Base-by-base conservation (phyloP, 2,797 vertebrate genomes). In the Megaceryle alcyon region DNA sequence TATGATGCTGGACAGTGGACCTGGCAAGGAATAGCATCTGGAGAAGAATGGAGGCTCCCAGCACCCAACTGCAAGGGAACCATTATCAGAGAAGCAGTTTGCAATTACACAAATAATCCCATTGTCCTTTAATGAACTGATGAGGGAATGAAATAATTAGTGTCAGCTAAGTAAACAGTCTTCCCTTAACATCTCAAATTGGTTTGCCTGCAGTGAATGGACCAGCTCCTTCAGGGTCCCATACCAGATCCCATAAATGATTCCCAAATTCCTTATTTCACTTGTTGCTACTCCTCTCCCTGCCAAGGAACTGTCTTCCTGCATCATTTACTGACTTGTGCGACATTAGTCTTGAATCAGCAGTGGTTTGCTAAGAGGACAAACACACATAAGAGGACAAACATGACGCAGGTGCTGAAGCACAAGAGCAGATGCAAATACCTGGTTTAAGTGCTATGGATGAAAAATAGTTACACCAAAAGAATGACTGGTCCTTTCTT, bases 1-100 rank as follows among this genome's bases (percentile, higher is more conserved):
- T 7, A 4, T 0, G 3, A 9, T 16, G 14, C 11, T 49, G 37
- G 48, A 48, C 61, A 54, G 59, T 0, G 5, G 5, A 64, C 4
- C 53, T 9, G 43, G 54, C 31, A 56, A 56, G 49, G 44, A 70
- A 51, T 12, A 23, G 39, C 12, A 68, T 31, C 54, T 63, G 75
- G 8, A 77, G n/a, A 25, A 43, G 25, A 83, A 8, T 11, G n/a
- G 60, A 83, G 19, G 4, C 14, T 37, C 64, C 69, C 28, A 5
- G 4, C n/a, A 69, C 26, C 10, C 15, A 59, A 5, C 15, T 37
- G 15, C 63, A 86, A 57, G 26, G 51, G 10, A 73, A 33, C 15
- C 0, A 3, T 26, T 19, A 33, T 1, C 0, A 2, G 35, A 87
- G 66, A 8, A 79, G 21, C 4, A 46, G 13, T 63, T 69, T 37